A percentile compares a stretch with the other conserved stretches of the same genome.
phyloP scores from a whole-genome alignment of 2,113 vertebrate species.

The Pongo abelii region DNA sequence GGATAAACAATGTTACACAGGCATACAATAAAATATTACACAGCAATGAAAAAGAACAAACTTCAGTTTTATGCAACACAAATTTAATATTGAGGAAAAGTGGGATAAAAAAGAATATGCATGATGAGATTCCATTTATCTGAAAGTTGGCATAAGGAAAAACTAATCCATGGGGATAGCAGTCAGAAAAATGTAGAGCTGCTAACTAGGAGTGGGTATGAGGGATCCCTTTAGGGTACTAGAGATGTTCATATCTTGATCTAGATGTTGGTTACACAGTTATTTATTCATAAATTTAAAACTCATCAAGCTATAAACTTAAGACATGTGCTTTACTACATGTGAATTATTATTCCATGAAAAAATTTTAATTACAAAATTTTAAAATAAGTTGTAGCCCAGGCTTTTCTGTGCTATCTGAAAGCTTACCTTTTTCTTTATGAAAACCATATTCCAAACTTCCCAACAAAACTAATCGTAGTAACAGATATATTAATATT shows the following conservation, averaged over 20 bases:
- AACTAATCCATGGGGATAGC: neutral
- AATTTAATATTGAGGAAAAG: neutral
- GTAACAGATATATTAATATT: neutral
- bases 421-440: constrained; percentile 27
- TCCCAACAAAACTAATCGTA: neutral
- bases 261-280: neutral
- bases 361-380: neutral
- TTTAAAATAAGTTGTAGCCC: neutral
- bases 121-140: neutral
- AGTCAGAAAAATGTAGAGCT: neutral
- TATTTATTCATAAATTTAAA: neutral
- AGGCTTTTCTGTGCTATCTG: neutral
- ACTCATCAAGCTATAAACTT: neutral
- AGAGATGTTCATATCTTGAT: neutral
- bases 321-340: neutral
- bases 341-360: neutral
- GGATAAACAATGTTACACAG: neutral
- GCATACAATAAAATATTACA: neutral
- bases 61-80: neutral
- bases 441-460: neutral
- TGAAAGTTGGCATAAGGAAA: neutral
- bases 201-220: neutral
- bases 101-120: neutral
- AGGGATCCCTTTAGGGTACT: neutral
- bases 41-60: neutral